phyloP scores from a whole-genome alignment of 2,888 invertebrate species.

The Azorinus chamasolen region DNA sequence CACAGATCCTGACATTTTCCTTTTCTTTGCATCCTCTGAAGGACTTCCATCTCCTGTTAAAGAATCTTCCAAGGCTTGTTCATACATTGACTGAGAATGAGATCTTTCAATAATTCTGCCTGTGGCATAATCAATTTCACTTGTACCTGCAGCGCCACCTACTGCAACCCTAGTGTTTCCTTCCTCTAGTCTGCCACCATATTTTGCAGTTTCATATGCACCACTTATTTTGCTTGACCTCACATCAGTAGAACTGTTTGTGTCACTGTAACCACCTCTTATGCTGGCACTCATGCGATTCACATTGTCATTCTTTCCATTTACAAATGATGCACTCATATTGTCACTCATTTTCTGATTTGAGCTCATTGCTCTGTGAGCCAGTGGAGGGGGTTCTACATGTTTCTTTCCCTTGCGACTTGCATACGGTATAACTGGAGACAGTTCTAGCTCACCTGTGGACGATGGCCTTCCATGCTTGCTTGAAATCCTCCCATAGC shows the following conservation, averaged over 20 bases:
- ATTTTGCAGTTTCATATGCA: no score
- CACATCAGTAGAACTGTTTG: no score
- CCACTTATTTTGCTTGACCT: no score
- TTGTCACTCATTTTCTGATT: no score
- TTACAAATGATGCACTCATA: background rate
- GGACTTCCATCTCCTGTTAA: background rate
- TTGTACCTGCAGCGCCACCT: background rate
- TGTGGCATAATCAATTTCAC: background rate
- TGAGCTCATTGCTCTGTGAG: no score
- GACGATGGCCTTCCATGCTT: no score
- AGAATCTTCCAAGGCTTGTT: slow-evolving; percentile 16
- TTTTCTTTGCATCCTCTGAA: slow-evolving; percentile 42
- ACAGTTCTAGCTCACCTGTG: slow-evolving; percentile 16
- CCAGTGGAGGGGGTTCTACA: no score
- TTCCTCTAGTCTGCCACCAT: background rate
- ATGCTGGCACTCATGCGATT: no score
- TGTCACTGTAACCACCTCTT: no score
- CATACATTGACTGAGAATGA: background rate
- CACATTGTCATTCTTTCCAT: no score
- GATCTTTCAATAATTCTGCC: no score
- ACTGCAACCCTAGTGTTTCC: background rate
- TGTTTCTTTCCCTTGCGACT: background rate
- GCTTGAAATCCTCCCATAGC: no score
- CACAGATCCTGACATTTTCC: slow-evolving; percentile 64
- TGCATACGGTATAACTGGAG: slow-evolving; percentile 40